Evolutionary conservation across 92 coral and sea anemone genomes (phyloP).

Genomic region (Zoanthus gigantus): DNA sequence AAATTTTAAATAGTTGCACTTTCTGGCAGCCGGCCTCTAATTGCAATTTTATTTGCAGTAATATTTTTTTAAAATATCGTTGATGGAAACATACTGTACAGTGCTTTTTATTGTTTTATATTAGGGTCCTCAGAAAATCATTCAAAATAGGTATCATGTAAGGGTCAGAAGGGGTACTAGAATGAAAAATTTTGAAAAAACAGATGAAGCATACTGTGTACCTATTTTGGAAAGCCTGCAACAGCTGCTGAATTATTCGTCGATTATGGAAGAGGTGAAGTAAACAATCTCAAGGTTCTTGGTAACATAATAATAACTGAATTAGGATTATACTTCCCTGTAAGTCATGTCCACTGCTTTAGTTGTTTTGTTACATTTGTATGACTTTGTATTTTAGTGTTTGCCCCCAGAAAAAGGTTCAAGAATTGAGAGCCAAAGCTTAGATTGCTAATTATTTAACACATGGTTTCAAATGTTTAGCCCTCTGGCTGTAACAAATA

Average conservation of each 20-base stretch:
- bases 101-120: slow-evolving; percentile 42
- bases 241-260: slow-evolving; percentile 70
- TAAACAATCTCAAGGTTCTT: slow-evolving; percentile 6
- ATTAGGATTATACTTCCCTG: not conserved
- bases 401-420: not conserved
- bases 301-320: not conserved
- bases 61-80: not conserved
- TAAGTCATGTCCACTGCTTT: slow-evolving; percentile 1
- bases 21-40: slow-evolving; percentile 1
- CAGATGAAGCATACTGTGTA: slow-evolving; percentile 64
- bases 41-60: slow-evolving; percentile 1
- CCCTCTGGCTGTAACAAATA: not conserved
- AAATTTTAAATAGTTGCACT: slow-evolving; percentile 11
- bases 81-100: slow-evolving; percentile 9
- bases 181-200: slow-evolving; percentile 54
- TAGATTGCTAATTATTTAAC: slow-evolving; percentile 8
- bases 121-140: slow-evolving; percentile 69
- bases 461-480: slow-evolving; percentile 1
- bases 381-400: not conserved
- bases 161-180: slow-evolving; percentile 61
- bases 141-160: slow-evolving; percentile 62
- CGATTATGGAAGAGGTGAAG: slow-evolving; percentile 67
- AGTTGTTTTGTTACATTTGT: not conserved
- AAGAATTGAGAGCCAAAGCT: slow-evolving; percentile 11
- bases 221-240: slow-evolving; percentile 71